A percentile compares a stretch with the other conserved stretches of the same genome.
Conservation (phyloP, 2,797 vertebrate genomes). For the Rhyacichthys aspro region DNA sequence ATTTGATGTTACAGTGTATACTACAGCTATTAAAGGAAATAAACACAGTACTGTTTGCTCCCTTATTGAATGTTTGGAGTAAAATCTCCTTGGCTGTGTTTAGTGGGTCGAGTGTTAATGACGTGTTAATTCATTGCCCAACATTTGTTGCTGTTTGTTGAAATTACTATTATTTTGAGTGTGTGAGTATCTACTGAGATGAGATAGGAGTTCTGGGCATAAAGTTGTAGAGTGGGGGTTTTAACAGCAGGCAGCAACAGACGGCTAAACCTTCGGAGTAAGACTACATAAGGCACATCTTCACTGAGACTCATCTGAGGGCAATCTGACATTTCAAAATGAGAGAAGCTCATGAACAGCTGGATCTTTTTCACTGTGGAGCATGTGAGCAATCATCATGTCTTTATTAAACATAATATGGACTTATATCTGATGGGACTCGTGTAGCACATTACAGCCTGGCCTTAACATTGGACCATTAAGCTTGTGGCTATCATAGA, state of each 20-base stretch:
- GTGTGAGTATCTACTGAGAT: constrained; percentile 42
- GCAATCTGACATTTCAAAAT: constrained; percentile 54
- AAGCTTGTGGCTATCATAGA: neutral
- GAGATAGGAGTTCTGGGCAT: constrained; percentile 33
- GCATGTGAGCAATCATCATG: constrained; percentile 19
- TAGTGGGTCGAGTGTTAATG: too few species aligned
- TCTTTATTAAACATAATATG: constrained; percentile 37
- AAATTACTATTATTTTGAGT: constrained; percentile 41
- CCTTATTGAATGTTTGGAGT: constrained; percentile 44
- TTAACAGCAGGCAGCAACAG: constrained; percentile 62
- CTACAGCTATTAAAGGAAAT: constrained; percentile 63
- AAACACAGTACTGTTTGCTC: constrained; percentile 42
- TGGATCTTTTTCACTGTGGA: constrained; percentile 28
- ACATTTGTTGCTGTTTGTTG: constrained; percentile 46
- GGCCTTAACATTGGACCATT: neutral
- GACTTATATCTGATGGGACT: constrained; percentile 14
- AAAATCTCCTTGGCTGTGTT: constrained; percentile 15
- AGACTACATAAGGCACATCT: constrained; percentile 50
- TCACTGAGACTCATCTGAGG: constrained; percentile 41
- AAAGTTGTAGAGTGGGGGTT: constrained; percentile 27
- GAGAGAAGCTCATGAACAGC: constrained; percentile 42
- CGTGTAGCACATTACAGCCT: constrained; percentile 19
- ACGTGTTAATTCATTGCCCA: constrained; percentile 52
- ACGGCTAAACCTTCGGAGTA: constrained; percentile 56
- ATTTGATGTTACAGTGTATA: constrained; percentile 37